phyloP scores from a whole-genome alignment of 2,797 vertebrate genomes.

The Alcedo atthis region DNA sequence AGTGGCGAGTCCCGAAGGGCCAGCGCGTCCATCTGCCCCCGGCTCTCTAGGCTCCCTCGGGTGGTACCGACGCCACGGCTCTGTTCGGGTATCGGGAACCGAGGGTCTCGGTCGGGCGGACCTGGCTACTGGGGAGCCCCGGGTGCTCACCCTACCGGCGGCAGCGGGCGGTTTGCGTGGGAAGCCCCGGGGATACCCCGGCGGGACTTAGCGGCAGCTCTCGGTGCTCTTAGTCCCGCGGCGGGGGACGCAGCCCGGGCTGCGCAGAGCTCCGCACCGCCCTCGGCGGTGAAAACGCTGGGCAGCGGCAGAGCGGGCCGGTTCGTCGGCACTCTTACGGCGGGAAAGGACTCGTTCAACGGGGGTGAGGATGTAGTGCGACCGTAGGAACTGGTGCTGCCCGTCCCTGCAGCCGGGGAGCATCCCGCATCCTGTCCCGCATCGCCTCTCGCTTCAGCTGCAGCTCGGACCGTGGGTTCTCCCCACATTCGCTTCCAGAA shows the following conservation, averaged over 20 bases:
- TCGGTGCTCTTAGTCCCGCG: not conserved
- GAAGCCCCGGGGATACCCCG: not conserved
- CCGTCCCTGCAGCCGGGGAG: not conserved
- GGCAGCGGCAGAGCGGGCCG: not conserved
- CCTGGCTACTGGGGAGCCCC: not conserved
- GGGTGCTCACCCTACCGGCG: fast-evolving
- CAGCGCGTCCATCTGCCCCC: fast-evolving
- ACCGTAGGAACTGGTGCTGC: not conserved
- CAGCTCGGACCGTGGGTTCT: not conserved
- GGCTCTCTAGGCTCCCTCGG: not conserved
- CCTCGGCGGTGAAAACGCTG: not conserved
- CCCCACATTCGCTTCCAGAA: not conserved
- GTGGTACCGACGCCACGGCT: not conserved
- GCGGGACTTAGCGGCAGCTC: not conserved
- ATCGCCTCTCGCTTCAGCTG: fast-evolving
- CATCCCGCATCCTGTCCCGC: not conserved
- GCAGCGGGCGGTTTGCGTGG: not conserved
- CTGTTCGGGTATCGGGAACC: not conserved
- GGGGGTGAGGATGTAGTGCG: too few relatives aligned
- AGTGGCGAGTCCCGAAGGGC: not conserved
- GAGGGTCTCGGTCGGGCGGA: not conserved
- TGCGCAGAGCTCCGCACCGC: not conserved
- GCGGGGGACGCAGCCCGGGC: not conserved
- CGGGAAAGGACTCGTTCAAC: not conserved
- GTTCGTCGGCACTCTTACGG: not conserved